Evolutionary conservation across 2,888 invertebrate genomes (phyloP), one percentile per base, ranked within the genome.

Genomic region (Adelognathus sp.): DNA sequence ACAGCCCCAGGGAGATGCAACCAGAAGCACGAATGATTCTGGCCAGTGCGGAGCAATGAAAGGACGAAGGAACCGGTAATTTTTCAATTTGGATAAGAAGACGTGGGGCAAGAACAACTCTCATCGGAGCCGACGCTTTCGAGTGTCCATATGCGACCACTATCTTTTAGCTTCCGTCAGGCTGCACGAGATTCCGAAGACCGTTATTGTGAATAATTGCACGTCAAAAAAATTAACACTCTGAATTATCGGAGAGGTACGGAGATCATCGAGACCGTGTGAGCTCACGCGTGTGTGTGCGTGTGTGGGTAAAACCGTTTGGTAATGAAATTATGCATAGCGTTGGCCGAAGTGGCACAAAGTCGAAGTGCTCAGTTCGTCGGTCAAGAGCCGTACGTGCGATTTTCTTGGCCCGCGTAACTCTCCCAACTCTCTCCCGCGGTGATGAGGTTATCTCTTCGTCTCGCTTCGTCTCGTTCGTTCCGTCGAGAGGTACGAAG

Each of bases 271-370:
- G 41, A 39, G 75, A 52, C 41, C 18, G 44, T 61, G 33, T 58
- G 54, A 52, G 54, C n/a, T 31, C 16, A 7, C n/a, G 27, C 7
- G 7, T 5, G 7, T 7, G 14, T 29, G 29, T 7, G 14, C 5
- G 29, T 24, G 52, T 11, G 33, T 4, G 4, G 11, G 16, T 18
- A n/a, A 33, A 52, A n/a, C n/a, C n/a, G n/a, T n/a, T n/a, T n/a
- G 24, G 4, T 29, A 56, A 56, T 18, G 75, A 74, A 73, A 80
- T 82, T 83, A 86, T 84, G 77, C 82, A 86, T 84, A 82, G 85
- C 86, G 85, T 85, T 86, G 85, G 84, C 41, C 72, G 56, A 75
- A 64, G 77, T 58, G 54, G 71, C 64, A 6, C 21, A 24, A 9
- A 33, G 52, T 11, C 39, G 36, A 63, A 63, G 14, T 29, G 27